Conservation (phyloP, 2,888 invertebrate genomes). For the Asteroscopus sphinx region DNA sequence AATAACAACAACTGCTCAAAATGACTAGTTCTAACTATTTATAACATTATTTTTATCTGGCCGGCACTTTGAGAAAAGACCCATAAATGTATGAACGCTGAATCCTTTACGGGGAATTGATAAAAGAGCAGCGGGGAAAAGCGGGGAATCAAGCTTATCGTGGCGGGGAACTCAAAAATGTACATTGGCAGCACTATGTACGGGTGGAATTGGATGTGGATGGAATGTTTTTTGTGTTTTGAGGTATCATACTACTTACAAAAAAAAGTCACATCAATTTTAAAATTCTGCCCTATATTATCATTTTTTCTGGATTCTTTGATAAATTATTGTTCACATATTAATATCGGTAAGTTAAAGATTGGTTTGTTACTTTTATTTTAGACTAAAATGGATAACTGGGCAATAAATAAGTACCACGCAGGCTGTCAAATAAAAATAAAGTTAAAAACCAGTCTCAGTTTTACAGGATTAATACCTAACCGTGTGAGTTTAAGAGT, state of each 20-base stretch:
- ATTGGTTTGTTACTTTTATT: slow-evolving; percentile 3
- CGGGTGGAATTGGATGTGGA: too few relatives aligned
- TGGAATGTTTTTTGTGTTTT: slow-evolving; percentile 43
- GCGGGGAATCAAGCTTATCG: too few relatives aligned
- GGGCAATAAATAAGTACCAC: slow-evolving; percentile 1
- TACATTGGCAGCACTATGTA: too few relatives aligned
- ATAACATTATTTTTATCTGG: too few relatives aligned
- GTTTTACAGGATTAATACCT: neutral
- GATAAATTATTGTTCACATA: slow-evolving; percentile 49
- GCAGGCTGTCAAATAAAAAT: slow-evolving; percentile 13
- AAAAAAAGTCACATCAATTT: slow-evolving; percentile 51
- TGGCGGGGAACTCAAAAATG: too few relatives aligned
- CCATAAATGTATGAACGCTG: too few relatives aligned
- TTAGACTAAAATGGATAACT: neutral
- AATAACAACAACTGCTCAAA: too few relatives aligned
- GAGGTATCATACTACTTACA: slow-evolving; percentile 32
- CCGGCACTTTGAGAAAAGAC: too few relatives aligned
- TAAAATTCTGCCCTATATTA: slow-evolving; percentile 26
- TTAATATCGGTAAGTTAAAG: slow-evolving; percentile 37
- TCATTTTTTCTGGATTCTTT: slow-evolving; percentile 31
- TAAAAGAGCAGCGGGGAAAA: too few relatives aligned
- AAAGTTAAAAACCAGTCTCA: slow-evolving; percentile 8
- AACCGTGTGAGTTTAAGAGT: too few relatives aligned
- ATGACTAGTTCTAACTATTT: too few relatives aligned
- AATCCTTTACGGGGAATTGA: too few relatives aligned